Base-by-base conservation (phyloP, 2,888 invertebrate species). In the Cheiracanthium punctorium region DNA sequence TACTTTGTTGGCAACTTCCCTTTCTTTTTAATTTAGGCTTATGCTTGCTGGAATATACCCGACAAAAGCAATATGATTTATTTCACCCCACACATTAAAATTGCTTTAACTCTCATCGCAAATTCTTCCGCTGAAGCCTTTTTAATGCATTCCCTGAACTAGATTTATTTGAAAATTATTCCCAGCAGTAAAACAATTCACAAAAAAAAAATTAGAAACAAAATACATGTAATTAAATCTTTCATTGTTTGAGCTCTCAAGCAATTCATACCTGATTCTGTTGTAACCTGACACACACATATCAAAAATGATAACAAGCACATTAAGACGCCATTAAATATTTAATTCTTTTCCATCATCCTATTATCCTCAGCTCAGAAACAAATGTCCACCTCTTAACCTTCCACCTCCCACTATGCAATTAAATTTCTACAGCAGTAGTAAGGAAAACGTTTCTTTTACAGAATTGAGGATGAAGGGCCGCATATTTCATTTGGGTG, bases 351-450 rank as follows among this genome's bases (percentile, higher is more conserved):
- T 17, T 17, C 8, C 24, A 17, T 17, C 58, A 58, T 58, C 24
- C 24, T 24, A 58, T 58, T 58, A 58, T 58, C 58, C 24, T 24
- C 24, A 1, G 20, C 20, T 17, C 1, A 1, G 58, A 58, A 58
- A 20, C 20, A 58, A 58, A 58, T 58, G 58, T 24, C 20, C 24
- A 58, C 58, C 58, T 24, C 24, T 7, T 58, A 58, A 58, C 58
- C 58, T 58, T 58, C 58, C 58, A 58, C 20, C 58, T 58, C 58
- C 58, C 58, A 58, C 58, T 58, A 58, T 24, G 24, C 58, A 58
- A 58, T 58, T 58, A 58, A 58, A 58, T 58, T 58, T 58, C 58
- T 24, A 17, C 17, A 5, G 24, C 58, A 58, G 48, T 58, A 37
- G 58, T 0, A 24, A 58, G 24, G 24, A 24, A 58, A 58, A 58